phyloP scores from a whole-genome alignment of 2,797 vertebrate species.

The Sebastiscus albofasciatus region DNA sequence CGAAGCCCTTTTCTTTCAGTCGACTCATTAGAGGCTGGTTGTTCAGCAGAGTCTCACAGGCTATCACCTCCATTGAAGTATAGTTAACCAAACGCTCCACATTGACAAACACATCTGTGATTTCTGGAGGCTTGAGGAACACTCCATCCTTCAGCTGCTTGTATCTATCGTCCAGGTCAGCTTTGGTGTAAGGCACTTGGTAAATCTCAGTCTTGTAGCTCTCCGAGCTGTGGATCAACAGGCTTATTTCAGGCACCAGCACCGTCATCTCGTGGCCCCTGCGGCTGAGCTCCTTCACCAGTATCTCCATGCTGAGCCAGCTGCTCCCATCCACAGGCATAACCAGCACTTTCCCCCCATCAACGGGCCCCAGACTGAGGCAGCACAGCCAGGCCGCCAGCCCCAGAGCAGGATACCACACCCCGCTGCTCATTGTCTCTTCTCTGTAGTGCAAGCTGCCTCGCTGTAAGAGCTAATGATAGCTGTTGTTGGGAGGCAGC shows the following conservation, averaged over 20 bases:
- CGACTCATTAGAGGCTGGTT: conserved; percentile 66
- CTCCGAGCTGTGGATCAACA: conserved; percentile 64
- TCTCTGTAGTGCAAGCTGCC: conserved; percentile 11
- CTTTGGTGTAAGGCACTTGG: conserved; percentile 68
- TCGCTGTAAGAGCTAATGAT: background rate
- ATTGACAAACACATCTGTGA: conserved; percentile 40
- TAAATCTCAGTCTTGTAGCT: conserved; percentile 66
- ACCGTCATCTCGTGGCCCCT: conserved; percentile 77
- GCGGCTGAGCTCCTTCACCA: conserved; percentile 76
- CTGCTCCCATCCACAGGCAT: conserved; percentile 83
- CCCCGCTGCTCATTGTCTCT: conserved; percentile 53
- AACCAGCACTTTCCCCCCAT: conserved; percentile 79
- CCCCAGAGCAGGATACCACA: conserved; percentile 54
- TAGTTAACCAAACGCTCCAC: conserved; percentile 58
- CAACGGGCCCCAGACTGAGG: conserved; percentile 46
- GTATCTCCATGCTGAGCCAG: conserved; percentile 85
- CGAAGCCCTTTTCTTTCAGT: conserved; percentile 62
- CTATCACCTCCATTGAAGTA: conserved; percentile 55
- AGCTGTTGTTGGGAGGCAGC: conserved; percentile 22
- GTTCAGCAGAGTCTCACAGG: conserved; percentile 75
- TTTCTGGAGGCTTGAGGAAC: conserved; percentile 39
- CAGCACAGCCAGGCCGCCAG: conserved; percentile 67
- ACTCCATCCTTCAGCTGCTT: accelerated
- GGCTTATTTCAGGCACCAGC: conserved; percentile 76
- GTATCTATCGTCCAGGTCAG: conserved; percentile 47